Percentiles rank a stretch among this genome's conserved stretches.
Conservation (phyloP, 2,888 invertebrate genomes). For the Julus scanicus region DNA sequence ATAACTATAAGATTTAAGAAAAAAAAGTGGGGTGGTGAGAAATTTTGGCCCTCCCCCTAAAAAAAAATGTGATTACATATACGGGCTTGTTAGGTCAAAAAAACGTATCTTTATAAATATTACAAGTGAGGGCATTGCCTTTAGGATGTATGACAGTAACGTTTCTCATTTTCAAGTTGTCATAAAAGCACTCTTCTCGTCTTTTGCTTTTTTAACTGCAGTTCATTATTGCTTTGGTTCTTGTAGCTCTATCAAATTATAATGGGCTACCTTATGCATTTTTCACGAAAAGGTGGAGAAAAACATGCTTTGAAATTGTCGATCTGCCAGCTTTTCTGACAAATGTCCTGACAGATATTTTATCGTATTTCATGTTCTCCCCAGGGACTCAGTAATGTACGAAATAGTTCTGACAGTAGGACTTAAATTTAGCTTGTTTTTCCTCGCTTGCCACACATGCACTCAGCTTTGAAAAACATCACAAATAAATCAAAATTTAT, state of each 20-base stretch:
- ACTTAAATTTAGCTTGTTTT: constrained; percentile 30
- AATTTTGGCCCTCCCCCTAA: too few species aligned
- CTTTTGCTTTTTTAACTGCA: neutral
- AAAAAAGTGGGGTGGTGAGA: too few species aligned
- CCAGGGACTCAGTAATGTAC: constrained; percentile 24
- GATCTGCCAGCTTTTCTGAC: neutral
- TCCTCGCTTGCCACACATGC: neutral
- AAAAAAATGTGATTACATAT: too few species aligned
- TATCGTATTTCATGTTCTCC: constrained; percentile 13
- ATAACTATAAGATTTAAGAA: too few species aligned
- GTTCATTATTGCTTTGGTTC: neutral
- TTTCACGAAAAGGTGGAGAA: neutral
- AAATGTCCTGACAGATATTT: neutral
- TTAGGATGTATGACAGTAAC: too few species aligned
- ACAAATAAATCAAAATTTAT: constrained; percentile 25
- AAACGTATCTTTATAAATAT: too few species aligned
- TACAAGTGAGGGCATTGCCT: too few species aligned
- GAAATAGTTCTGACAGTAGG: constrained; percentile 28
- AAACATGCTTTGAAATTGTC: neutral
- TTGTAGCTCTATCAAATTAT: neutral
- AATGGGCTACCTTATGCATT: neutral
- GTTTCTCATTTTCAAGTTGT: neutral
- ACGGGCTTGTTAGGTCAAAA: too few species aligned
- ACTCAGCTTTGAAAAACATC: neutral
- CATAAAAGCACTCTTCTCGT: neutral